Conservation (phyloP, 2,888 invertebrate species). For the Lucinisca nassula region DNA sequence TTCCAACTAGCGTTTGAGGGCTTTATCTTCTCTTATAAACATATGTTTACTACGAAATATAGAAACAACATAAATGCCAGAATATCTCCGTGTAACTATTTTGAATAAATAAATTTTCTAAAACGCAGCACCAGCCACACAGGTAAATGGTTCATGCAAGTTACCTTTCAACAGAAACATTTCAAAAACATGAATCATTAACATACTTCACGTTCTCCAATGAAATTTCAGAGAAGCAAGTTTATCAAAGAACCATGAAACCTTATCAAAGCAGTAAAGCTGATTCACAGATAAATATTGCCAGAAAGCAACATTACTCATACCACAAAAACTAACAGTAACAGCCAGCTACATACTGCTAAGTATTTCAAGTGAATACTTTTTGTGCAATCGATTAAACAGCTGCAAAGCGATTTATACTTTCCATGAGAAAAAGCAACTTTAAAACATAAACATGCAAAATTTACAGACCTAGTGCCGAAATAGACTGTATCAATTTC, state of each 20-base stretch:
- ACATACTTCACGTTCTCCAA: conserved; percentile 8
- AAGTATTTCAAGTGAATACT: not conserved
- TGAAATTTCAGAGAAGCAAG: conserved; percentile 2
- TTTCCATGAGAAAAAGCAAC: not conserved
- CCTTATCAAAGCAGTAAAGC: conserved; percentile 1
- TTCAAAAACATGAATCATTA: conserved; percentile 10
- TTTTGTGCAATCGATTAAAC: not conserved
- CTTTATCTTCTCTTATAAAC: not conserved
- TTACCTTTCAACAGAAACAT: conserved; percentile 6
- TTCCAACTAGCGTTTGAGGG: not conserved
- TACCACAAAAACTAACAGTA: not conserved
- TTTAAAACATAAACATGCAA: not conserved
- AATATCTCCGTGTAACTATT: not conserved
- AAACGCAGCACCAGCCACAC: not conserved
- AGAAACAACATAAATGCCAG: conserved; percentile 3
- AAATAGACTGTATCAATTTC: not conserved
- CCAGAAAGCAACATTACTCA: conserved; percentile 5
- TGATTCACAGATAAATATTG: not conserved
- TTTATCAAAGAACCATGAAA: conserved; percentile 12
- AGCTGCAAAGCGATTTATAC: not conserved
- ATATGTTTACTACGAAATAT: not conserved
- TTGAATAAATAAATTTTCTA: not conserved
- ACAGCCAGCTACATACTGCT: not conserved
- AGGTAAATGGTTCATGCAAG: not conserved
- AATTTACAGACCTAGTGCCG: not conserved